Percentiles rank a stretch among this genome's conserved stretches.
These are phyloP conservation scores for Nymphalis polychloros DNA, from an alignment of 2,888 invertebrate genomes.

Conservation along the genomic window DNA sequence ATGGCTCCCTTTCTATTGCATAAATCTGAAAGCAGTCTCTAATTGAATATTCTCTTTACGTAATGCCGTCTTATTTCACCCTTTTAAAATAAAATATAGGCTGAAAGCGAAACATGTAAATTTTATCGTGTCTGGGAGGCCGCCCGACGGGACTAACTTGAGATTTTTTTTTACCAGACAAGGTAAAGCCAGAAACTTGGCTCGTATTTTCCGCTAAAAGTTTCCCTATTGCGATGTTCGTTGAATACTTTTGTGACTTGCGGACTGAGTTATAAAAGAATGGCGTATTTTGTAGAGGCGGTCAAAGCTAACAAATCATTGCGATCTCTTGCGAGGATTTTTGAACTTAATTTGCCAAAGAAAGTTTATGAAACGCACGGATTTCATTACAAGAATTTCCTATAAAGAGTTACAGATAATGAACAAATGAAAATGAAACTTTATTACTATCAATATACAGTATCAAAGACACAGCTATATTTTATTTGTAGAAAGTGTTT, in stretches of 20 bases:
- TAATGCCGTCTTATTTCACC: slow-evolving; percentile 76
- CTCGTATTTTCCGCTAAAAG: slow-evolving; percentile 76
- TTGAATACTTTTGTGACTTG: slow-evolving; percentile 75
- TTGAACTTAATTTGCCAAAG: slow-evolving; percentile 14
- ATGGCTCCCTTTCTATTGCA: slow-evolving; percentile 54
- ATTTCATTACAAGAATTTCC: slow-evolving; percentile 6
- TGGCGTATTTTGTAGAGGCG: slow-evolving; percentile 32
- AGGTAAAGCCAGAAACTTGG: slow-evolving; percentile 74
- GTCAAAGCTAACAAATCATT: slow-evolving; percentile 37
- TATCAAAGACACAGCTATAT: background rate
- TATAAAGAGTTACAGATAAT: too few relatives aligned
- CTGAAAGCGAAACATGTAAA: slow-evolving; percentile 78
- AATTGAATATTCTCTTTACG: slow-evolving; percentile 80
- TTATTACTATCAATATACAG: background rate
- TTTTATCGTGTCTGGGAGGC: slow-evolving; percentile 74
- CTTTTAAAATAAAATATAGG: slow-evolving; percentile 79
- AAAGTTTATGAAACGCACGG: slow-evolving; percentile 14
- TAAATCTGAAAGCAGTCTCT: slow-evolving; percentile 72
- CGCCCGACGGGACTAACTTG: slow-evolving; percentile 58
- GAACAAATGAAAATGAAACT: background rate
- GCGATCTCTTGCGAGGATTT: slow-evolving; percentile 20
- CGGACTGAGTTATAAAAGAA: slow-evolving; percentile 68
- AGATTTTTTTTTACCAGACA: slow-evolving; percentile 66
- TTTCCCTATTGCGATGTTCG: slow-evolving; percentile 68
- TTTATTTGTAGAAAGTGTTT: background rate